Conservation (phyloP, 2,888 invertebrate genomes). For the Polyommatus iphigenia region DNA sequence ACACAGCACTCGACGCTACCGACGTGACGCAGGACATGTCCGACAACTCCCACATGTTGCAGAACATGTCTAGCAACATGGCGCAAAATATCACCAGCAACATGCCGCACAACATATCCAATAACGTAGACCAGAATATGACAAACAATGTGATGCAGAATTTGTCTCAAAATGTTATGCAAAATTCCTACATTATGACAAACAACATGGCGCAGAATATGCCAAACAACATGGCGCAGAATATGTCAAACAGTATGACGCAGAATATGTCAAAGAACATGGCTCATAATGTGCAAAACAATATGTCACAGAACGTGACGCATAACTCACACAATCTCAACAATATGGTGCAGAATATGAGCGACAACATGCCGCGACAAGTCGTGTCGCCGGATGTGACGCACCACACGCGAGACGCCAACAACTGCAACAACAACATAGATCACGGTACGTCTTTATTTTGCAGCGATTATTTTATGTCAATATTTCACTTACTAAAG, state of each 20-base stretch:
- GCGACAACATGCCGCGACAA: neutral
- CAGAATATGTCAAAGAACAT: neutral
- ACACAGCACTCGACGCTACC: constrained; percentile 35
- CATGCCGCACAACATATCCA: neutral
- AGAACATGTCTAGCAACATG: neutral
- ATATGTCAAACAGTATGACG: neutral
- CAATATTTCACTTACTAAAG: too few relatives aligned
- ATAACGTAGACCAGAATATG: neutral
- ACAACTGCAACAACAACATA: constrained; percentile 10
- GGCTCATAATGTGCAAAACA: neutral
- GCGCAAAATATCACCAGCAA: neutral
- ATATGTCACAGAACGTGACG: neutral
- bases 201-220: neutral
- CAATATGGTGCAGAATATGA: neutral
- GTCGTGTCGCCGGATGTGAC: constrained; percentile 23
- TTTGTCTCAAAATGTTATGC: neutral
- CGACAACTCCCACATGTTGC: neutral
- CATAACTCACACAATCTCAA: neutral
- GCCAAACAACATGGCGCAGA: neutral
- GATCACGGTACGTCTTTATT: constrained; percentile 8
- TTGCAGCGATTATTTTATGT: too few relatives aligned
- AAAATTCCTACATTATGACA: neutral
- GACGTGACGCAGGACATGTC: constrained; percentile 31
- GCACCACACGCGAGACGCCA: neutral
- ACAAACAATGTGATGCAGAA: neutral